Evolutionary conservation across 2,113 vertebrate species (phyloP).

Genomic region (Stercorarius parasiticus): DNA sequence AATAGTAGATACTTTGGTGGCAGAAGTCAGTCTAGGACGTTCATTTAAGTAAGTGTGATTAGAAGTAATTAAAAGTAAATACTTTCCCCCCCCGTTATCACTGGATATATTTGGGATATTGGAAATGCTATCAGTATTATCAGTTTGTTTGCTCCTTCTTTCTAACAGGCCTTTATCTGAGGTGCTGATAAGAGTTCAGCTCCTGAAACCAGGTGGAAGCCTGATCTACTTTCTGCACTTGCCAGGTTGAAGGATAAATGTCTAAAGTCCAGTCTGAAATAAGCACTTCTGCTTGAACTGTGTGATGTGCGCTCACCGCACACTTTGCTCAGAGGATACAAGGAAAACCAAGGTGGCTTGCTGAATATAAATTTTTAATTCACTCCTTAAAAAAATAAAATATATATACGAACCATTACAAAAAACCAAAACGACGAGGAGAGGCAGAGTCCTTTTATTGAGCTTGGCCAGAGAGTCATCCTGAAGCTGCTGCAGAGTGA

Average conservation of each 20-base stretch:
- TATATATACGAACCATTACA: background rate
- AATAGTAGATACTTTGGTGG: background rate
- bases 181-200: background rate
- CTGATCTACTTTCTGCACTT: background rate
- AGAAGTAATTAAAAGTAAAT: background rate
- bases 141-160: conserved; percentile 3
- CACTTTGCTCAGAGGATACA: background rate
- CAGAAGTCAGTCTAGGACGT: background rate
- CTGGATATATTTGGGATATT: background rate
- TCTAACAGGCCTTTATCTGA: background rate
- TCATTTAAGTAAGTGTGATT: background rate
- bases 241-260: background rate
- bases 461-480: conserved; percentile 15
- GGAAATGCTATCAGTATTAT: background rate
- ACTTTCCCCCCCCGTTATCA: background rate
- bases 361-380: conserved; percentile 29
- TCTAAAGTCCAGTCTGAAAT: background rate
- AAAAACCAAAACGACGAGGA: conserved; percentile 33
- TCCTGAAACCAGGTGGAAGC: background rate
- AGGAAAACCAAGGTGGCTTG: conserved; percentile 5
- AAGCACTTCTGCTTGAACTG: background rate
- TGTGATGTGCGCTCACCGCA: background rate
- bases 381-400: conserved; percentile 45
- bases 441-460: conserved; percentile 58
- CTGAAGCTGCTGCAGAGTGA: background rate